phyloP scores from a whole-genome alignment of 2,113 vertebrate genomes.

The Chelonoidis abingdonii region DNA sequence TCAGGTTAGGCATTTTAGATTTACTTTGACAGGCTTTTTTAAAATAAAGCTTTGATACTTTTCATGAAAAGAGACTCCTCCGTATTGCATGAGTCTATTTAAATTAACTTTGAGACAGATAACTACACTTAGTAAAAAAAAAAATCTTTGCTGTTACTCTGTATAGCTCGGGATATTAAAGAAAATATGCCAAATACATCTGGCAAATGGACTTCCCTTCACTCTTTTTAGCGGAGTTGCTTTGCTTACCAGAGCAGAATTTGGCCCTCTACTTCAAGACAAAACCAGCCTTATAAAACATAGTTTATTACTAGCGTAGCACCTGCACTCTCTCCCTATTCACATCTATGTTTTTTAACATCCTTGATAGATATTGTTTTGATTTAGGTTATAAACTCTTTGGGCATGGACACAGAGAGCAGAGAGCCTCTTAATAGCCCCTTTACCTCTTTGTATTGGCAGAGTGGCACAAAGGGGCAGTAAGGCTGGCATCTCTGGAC shows the following conservation, averaged over 20 bases:
- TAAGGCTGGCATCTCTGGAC: neutral
- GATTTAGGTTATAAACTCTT: neutral
- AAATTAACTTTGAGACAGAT: conserved; percentile 47
- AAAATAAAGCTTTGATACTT: conserved; percentile 50
- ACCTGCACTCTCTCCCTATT: neutral
- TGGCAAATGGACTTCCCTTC: conserved; percentile 31
- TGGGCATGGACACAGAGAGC: neutral
- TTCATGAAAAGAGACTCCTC: conserved; percentile 50
- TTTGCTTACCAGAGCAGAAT: conserved; percentile 26
- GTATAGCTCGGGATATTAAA: conserved; percentile 39
- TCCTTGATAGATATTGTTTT: neutral
- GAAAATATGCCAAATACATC: conserved; percentile 20
- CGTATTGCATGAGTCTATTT: conserved; percentile 38
- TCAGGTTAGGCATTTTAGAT: conserved; percentile 57
- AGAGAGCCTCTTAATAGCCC: neutral
- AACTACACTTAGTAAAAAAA: conserved; percentile 1
- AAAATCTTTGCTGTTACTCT: neutral
- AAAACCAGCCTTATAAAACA: neutral
- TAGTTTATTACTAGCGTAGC: neutral
- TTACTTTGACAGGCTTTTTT: conserved; percentile 46
- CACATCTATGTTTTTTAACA: neutral
- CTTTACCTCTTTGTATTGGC: too few relatives aligned
- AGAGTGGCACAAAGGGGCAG: neutral
- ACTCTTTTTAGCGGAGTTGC: conserved; percentile 4
- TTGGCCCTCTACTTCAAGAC: neutral